These are phyloP conservation scores for Aegithalos caudatus DNA, from an alignment of 2,113 vertebrate genomes.

Conservation along the genomic window DNA sequence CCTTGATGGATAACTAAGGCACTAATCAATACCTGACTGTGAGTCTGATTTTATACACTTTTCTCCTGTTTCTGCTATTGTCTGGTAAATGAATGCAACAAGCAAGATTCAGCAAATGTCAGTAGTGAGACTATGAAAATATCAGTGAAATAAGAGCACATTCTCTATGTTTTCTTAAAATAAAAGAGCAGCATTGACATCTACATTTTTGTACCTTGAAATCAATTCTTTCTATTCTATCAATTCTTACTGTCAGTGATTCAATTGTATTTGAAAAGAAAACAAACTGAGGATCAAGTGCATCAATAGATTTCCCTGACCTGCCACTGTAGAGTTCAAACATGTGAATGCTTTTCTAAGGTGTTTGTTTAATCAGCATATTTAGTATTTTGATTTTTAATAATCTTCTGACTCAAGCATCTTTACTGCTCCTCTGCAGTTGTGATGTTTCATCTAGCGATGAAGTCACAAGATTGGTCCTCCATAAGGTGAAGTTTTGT, in stretches of 20 bases:
- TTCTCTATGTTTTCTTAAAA: neutral
- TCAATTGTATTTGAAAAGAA: neutral
- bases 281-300: neutral
- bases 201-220: neutral
- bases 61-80: neutral
- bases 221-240: neutral
- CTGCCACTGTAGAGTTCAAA: neutral
- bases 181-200: neutral
- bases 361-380: neutral
- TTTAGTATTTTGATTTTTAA: neutral
- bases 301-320: neutral
- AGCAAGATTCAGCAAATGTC: neutral
- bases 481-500: neutral
- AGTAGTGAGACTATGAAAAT: neutral
- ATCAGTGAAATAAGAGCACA: neutral
- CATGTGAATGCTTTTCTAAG: neutral
- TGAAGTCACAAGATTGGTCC: neutral
- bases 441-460: neutral
- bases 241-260: neutral
- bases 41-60: neutral
- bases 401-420: neutral
- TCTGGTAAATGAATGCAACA: neutral
- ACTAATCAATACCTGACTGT: conserved; percentile 38
- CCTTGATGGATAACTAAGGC: conserved; percentile 38
- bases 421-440: neutral